phyloP scores from a whole-genome alignment of 2,888 invertebrate genomes.

The Drosophila barbarae region DNA sequence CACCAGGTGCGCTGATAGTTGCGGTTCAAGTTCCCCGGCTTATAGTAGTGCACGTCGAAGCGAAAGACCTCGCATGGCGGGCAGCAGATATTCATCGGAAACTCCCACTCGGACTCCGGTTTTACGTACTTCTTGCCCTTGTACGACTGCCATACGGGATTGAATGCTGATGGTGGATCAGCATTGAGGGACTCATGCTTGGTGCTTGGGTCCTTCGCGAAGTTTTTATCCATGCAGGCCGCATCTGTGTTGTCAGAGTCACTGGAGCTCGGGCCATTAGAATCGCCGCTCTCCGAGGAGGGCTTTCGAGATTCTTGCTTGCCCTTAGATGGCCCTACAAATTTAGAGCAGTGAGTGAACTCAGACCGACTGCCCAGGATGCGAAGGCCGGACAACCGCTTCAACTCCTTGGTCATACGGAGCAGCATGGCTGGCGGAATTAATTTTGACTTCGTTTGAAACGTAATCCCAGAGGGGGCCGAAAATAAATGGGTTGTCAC shows the following conservation, averaged over 20 bases:
- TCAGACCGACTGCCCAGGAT: too few species aligned
- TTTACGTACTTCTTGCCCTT: not conserved
- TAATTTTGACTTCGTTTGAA: constrained; percentile 18
- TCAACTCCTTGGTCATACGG: not conserved
- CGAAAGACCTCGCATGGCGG: constrained; percentile 39
- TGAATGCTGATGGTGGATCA: not conserved
- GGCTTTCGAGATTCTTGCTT: too few species aligned
- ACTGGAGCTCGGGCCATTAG: too few species aligned
- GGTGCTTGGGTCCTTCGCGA: constrained; percentile 4
- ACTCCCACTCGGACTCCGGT: constrained; percentile 17
- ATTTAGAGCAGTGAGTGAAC: not conserved
- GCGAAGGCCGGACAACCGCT: too few species aligned
- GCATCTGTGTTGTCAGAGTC: too few species aligned
- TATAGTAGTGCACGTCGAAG: constrained; percentile 57
- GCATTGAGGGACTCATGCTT: not conserved
- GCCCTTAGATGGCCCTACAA: not conserved
- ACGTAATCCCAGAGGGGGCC: not conserved
- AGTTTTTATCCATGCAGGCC: too few species aligned
- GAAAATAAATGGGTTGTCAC: not conserved
- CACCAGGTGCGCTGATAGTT: constrained; percentile 61
- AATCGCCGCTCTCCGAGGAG: not conserved
- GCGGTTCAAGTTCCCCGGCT: constrained; percentile 51
- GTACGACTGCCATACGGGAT: constrained; percentile 41
- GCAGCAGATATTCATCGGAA: constrained; percentile 52
- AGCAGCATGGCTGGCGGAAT: constrained; percentile 22